Percentiles rank a stretch among this genome's conserved stretches.
phyloP scores from a whole-genome alignment of 1,140 invertebrate genomes.

The Aradophagus sp. region DNA sequence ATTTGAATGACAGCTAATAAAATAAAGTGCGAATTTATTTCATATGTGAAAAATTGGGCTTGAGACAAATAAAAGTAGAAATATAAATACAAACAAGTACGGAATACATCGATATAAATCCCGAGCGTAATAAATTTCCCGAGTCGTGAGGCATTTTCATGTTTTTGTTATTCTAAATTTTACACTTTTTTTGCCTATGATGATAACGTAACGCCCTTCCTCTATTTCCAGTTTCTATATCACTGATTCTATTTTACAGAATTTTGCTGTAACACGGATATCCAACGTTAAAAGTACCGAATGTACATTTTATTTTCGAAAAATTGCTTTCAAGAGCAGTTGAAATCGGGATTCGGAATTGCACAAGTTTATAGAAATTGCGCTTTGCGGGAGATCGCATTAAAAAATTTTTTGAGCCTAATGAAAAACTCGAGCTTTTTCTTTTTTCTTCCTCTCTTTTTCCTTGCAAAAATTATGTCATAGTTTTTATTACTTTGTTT shows the following conservation, averaged over 20 bases:
- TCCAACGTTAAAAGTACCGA: constrained; percentile 22
- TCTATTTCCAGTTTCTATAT: constrained; percentile 14
- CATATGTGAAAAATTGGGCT: too few relatives aligned
- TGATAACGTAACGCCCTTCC: constrained; percentile 15
- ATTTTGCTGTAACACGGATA: constrained; percentile 10
- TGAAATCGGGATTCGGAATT: constrained; percentile 8
- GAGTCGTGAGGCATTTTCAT: constrained; percentile 2
- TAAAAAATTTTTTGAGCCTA: constrained; percentile 11
- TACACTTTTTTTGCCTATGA: constrained; percentile 37
- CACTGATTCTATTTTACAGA: constrained; percentile 37
- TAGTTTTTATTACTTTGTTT: too few relatives aligned
- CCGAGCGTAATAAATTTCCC: neutral
- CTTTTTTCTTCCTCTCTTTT: too few relatives aligned
- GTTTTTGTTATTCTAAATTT: constrained; percentile 20
- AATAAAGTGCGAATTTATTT: too few relatives aligned
- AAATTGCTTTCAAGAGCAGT: constrained; percentile 30
- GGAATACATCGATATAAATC: too few relatives aligned
- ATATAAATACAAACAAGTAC: too few relatives aligned
- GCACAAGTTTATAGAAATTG: constrained; percentile 13
- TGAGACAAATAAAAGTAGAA: too few relatives aligned
- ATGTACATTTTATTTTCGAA: constrained; percentile 38
- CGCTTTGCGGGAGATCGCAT: too few relatives aligned
- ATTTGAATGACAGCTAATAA: too few relatives aligned
- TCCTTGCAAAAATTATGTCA: too few relatives aligned
- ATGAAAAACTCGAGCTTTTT: constrained; percentile 8